phyloP scores from a whole-genome alignment of 2,113 vertebrate genomes.

The Tetrao urogallus region DNA sequence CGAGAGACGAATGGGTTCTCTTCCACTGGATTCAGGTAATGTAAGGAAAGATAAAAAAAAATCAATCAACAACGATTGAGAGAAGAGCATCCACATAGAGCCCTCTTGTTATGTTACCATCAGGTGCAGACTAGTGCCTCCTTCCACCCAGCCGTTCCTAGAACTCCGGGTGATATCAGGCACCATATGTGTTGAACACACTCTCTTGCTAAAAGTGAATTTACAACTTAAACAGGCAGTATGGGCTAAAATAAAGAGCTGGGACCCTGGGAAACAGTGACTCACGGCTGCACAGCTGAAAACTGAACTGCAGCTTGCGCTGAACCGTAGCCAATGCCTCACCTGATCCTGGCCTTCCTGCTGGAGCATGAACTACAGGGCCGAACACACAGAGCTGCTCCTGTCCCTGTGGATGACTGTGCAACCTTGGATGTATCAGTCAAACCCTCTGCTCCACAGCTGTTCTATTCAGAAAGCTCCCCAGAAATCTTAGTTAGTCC shows the following conservation, averaged over 20 bases:
- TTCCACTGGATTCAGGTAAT: conserved; percentile 93
- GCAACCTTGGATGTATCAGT: background rate
- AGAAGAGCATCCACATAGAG: rapidly evolving
- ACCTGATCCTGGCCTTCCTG: background rate
- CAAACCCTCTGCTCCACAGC: background rate
- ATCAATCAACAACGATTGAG: background rate
- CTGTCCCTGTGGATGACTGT: background rate
- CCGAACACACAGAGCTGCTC: rapidly evolving
- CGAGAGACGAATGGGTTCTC: conserved; percentile 96
- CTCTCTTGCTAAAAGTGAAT: background rate
- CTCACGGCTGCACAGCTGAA: background rate
- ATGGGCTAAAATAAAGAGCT: background rate
- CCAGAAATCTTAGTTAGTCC: background rate
- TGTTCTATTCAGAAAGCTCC: background rate
- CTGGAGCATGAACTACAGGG: background rate
- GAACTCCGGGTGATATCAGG: background rate
- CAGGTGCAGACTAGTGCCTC: too few relatives aligned
- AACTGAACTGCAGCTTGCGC: background rate
- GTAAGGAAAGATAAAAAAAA: conserved; percentile 64
- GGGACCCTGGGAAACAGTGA: background rate
- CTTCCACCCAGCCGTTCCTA: background rate
- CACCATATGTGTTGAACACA: background rate
- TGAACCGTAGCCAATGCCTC: background rate
- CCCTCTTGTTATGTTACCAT: rapidly evolving
- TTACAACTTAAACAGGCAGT: background rate